These are phyloP conservation scores for Xestobium rufovillosum DNA, from an alignment of 2,888 invertebrate species.

Conservation along the genomic window DNA sequence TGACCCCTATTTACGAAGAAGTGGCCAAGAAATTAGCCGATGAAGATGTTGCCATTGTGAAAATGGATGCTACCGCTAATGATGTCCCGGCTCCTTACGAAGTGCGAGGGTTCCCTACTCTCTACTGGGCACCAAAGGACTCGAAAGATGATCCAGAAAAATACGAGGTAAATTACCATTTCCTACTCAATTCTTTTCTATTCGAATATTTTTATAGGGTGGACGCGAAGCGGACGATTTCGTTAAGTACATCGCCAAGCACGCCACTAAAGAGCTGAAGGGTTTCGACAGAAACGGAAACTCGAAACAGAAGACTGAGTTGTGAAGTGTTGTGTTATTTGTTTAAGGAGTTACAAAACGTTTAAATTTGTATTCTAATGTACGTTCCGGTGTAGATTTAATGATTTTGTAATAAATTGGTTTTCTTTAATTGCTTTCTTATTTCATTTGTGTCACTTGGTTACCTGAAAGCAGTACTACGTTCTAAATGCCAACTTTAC, in stretches of 20 bases:
- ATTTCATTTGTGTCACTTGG: too few relatives aligned
- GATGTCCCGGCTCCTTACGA: constrained; percentile 89
- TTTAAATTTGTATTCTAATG: too few relatives aligned
- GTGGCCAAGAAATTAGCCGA: constrained; percentile 68
- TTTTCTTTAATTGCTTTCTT: too few relatives aligned
- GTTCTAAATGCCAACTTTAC: too few relatives aligned
- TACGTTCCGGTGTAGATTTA: too few relatives aligned
- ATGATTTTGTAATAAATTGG: too few relatives aligned
- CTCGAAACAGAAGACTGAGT: constrained; percentile 52
- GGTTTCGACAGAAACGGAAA: constrained; percentile 83
- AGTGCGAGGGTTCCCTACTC: constrained; percentile 95
- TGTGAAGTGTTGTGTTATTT: constrained; percentile 44
- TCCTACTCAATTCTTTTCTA: constrained; percentile 21
- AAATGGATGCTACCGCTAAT: constrained; percentile 98
- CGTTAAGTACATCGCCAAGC: constrained; percentile 87
- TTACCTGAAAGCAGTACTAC: too few relatives aligned
- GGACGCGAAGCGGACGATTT: constrained; percentile 92
- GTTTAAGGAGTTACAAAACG: too few relatives aligned
- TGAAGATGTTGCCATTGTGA: constrained; percentile 87
- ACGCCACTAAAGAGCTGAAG: constrained; percentile 80
- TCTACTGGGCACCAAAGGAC: constrained; percentile 91
- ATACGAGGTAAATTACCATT: constrained; percentile 58
- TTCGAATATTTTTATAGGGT: constrained; percentile 64
- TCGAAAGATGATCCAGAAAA: constrained; percentile 66
- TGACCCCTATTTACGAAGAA: constrained; percentile 90